These are phyloP conservation scores for Pseudolaguvia tuberculata DNA, from an alignment of 2,113 vertebrate genomes.

Conservation along the genomic window DNA sequence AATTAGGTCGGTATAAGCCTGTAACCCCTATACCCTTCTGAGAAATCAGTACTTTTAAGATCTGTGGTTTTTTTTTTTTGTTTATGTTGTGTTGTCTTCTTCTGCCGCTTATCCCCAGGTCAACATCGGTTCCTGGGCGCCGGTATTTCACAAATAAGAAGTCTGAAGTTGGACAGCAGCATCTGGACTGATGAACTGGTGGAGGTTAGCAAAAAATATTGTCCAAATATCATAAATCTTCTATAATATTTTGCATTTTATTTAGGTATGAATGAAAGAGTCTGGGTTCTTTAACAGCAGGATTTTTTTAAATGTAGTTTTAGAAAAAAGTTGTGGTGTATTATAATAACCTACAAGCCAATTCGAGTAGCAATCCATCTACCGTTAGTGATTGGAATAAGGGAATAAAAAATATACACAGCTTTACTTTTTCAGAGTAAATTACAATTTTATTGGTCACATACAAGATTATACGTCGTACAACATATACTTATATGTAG, in stretches of 20 bases:
- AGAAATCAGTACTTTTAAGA: neutral
- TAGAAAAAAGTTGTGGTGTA: too few species aligned
- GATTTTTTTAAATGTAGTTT: too few species aligned
- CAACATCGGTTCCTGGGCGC: slow-evolving; percentile 87
- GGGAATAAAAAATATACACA: too few species aligned
- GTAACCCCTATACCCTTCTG: neutral
- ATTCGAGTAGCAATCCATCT: neutral
- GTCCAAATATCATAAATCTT: too few species aligned
- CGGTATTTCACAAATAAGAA: slow-evolving; percentile 88
- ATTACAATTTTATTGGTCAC: too few species aligned
- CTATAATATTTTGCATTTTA: too few species aligned
- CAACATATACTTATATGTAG: too few species aligned
- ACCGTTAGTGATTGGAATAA: too few species aligned
- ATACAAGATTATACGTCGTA: too few species aligned
- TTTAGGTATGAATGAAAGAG: too few species aligned
- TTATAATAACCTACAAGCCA: neutral
- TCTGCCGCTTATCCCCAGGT: slow-evolving; percentile 65
- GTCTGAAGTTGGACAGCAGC: slow-evolving; percentile 90
- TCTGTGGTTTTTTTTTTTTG: neutral
- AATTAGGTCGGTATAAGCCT: neutral
- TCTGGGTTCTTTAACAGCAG: too few species aligned
- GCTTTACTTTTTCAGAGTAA: too few species aligned
- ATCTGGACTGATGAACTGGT: slow-evolving; percentile 97
- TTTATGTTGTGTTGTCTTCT: neutral
- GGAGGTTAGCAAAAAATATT: slow-evolving; percentile 68